Percentiles rank a stretch among this genome's conserved stretches.
Evolutionary conservation across 2,797 vertebrate genomes (phyloP).

Genomic region (Argya squamiceps): DNA sequence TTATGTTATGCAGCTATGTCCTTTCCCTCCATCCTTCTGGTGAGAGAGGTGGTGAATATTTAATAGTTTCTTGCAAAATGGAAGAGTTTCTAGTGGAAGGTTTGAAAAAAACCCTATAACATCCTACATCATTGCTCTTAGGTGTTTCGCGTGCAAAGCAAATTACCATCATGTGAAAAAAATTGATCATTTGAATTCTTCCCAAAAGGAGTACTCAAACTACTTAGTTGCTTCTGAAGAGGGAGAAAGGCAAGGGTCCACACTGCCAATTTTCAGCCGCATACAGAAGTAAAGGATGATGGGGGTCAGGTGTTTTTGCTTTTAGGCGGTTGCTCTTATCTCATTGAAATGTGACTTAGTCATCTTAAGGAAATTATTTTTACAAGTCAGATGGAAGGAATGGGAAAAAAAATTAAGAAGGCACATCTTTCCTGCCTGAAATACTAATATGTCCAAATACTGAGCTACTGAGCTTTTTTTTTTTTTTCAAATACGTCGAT

Average conservation of each 20-base stretch:
- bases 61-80: constrained; percentile 39
- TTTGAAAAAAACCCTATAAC: not conserved
- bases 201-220: not conserved
- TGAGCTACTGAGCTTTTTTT: not conserved
- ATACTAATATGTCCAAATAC: not conserved
- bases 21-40: not conserved
- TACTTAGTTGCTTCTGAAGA: not conserved
- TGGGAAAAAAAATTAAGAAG: not conserved
- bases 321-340: not conserved
- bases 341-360: not conserved
- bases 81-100: not conserved
- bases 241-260: not conserved
- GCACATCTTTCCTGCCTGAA: not conserved
- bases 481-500: constrained; percentile 53
- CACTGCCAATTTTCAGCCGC: not conserved
- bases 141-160: not conserved
- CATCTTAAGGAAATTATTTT: not conserved
- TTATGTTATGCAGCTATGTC: not conserved
- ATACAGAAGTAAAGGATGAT: not conserved
- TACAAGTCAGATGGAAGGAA: not conserved
- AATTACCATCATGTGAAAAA: not conserved
- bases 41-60: constrained; percentile 12
- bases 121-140: not conserved
- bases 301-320: not conserved
- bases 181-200: not conserved